Evolutionary conservation across 2,113 vertebrate genomes (phyloP).

Genomic region (Macquaria australasica): DNA sequence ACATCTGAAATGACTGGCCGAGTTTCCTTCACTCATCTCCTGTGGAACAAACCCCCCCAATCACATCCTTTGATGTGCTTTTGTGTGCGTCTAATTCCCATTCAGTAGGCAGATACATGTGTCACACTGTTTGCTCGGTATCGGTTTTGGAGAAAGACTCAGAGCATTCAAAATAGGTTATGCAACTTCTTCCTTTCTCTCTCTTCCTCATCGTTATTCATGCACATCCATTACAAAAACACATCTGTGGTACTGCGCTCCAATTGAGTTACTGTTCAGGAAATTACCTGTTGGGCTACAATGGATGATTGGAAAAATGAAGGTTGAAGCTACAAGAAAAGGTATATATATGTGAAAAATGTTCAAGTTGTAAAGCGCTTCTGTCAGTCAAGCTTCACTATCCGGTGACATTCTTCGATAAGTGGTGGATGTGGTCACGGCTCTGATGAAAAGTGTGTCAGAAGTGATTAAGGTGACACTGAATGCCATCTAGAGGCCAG

Average conservation of each 20-base stretch:
- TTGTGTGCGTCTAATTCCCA: constrained; percentile 79
- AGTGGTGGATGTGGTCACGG: constrained; percentile 37
- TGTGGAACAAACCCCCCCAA: constrained; percentile 76
- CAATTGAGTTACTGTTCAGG: constrained; percentile 2
- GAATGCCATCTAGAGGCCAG: constrained; percentile 67
- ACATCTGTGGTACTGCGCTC: constrained; percentile 15
- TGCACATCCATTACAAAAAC: constrained; percentile 37
- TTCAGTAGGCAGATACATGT: constrained; percentile 72
- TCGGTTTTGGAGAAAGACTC: constrained; percentile 59
- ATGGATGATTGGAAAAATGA: background rate
- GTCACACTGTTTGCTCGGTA: constrained; percentile 62
- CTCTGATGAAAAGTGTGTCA: constrained; percentile 67
- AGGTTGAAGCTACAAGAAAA: background rate
- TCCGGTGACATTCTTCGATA: constrained; percentile 40
- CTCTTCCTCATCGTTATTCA: constrained; percentile 52
- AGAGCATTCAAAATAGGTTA: constrained; percentile 61
- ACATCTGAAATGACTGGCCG: constrained; percentile 71
- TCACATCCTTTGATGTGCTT: constrained; percentile 80
- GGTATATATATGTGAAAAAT: background rate
- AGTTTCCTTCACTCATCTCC: constrained; percentile 75
- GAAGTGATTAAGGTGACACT: constrained; percentile 71
- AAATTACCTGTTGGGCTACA: constrained; percentile 31
- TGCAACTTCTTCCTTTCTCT: constrained; percentile 49
- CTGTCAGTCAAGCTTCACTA: background rate
- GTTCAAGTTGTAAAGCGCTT: background rate